Base-by-base conservation (phyloP, 2,797 vertebrate species). In the Neopelma chrysocephalum region DNA sequence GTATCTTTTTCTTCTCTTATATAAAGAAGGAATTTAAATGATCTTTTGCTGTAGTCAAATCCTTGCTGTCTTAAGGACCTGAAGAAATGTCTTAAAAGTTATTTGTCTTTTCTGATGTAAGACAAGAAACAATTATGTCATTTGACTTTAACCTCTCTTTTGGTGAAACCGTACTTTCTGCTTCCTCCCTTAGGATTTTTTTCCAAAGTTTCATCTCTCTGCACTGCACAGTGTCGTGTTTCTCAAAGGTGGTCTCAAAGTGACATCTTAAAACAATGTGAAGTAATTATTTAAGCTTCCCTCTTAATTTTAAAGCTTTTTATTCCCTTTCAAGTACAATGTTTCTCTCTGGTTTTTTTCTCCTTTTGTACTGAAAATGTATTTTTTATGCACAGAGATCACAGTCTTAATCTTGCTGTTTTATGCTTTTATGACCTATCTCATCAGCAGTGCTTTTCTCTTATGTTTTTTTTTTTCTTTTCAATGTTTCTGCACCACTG, bases 291-390 rank as follows among this genome's bases (percentile, higher is more conserved):
- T 61, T 3, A 84, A 69, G 2, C 12, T 48, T 70, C 27, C 4
- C 7, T 71, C 12, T 25, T 73, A 34, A 12, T 60, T 70, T 40
- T 57, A 57, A 42, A 70, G 3, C 3, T 22, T 71, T 11, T 7
- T 7, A 4, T 1, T 1, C 1, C 2, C 12, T 17, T n/a, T 61
- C 12, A 70, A n/a, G 8, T 25, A 26, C 9, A 68, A 32, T 27
- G 13, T 20, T 62, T 50, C 4, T 6, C 8, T 43, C 11, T 77
- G 20, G 22, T 38, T 27, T 54, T 38, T 32, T 50, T 29, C 20
- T 62, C 9, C 14, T 83, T 71, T 54, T 72, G 15, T 56, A 42
- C 29, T 27, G 40, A 62, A 62, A 76, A 58, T 40, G 7, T 36
- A 11, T 12, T 38, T 89, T 87, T 57, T 38, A 15, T 57, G 13